These are phyloP conservation scores for Corythoichthys haematopterus DNA, from an alignment of 2,113 vertebrate genomes.

Conservation along the genomic window DNA sequence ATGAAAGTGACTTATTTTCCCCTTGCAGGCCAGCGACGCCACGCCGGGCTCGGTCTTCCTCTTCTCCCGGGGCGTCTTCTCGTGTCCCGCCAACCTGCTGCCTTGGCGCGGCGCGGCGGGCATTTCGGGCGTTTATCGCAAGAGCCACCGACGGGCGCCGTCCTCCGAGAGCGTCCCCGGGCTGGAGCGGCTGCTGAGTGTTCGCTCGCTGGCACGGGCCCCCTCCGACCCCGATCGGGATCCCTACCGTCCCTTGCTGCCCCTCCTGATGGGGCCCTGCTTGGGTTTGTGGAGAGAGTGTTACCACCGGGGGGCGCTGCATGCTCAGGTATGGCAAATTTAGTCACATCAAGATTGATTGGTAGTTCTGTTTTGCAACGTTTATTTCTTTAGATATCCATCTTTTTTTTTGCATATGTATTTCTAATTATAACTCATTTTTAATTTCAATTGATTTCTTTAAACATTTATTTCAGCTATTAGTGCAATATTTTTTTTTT, in stretches of 20 bases:
- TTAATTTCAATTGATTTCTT: too few species aligned
- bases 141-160: conserved; percentile 68
- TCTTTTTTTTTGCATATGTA: too few species aligned
- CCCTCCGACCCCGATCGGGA: conserved; percentile 37
- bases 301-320: conserved; percentile 83
- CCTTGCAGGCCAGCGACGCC: conserved; percentile 42
- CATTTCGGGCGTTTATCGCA: conserved; percentile 61
- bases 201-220: conserved; percentile 39
- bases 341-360: not conserved
- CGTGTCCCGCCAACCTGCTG: conserved; percentile 76
- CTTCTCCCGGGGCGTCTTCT: conserved; percentile 78
- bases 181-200: conserved; percentile 68
- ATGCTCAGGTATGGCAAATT: conserved; percentile 74
- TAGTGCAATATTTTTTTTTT: too few species aligned
- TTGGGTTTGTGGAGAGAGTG: conserved; percentile 84
- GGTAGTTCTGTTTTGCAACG: too few species aligned
- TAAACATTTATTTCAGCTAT: too few species aligned
- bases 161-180: conserved; percentile 76
- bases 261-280: conserved; percentile 77
- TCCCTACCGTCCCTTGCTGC: conserved; percentile 74
- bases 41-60: conserved; percentile 66
- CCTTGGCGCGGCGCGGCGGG: conserved; percentile 78
- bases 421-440: too few species aligned
- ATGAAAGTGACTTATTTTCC: not conserved
- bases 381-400: too few species aligned